Conservation (phyloP, 1,140 invertebrate species). For the Trigoniulus corallinus region DNA sequence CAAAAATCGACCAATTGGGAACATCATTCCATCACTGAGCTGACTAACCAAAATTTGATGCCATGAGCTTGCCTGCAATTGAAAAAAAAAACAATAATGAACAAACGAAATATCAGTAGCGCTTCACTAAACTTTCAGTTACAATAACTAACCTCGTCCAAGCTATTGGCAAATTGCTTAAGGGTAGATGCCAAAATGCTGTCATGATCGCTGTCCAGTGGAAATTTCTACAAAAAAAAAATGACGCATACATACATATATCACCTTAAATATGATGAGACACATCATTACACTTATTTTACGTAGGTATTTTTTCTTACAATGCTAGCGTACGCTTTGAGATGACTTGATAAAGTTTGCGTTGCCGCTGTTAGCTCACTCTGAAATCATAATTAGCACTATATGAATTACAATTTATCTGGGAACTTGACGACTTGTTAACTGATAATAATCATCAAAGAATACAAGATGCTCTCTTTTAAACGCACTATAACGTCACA, state of each 20-base stretch:
- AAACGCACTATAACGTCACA: neutral
- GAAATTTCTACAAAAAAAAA: conserved; percentile 23
- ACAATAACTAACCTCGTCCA: conserved; percentile 25
- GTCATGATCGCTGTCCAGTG: conserved; percentile 26
- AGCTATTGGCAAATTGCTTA: conserved; percentile 26
- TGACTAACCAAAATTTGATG: conserved; percentile 31
- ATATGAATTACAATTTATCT: neutral
- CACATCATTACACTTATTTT: conserved; percentile 1
- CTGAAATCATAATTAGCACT: conserved; percentile 15
- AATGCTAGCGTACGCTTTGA: conserved; percentile 28
- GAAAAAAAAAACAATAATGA: conserved; percentile 1
- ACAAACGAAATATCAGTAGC: neutral
- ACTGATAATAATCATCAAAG: too few species aligned
- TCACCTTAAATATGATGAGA: neutral
- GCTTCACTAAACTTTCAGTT: neutral
- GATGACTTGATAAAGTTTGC: conserved; percentile 25
- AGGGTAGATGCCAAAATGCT: conserved; percentile 28
- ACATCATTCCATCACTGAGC: conserved; percentile 31
- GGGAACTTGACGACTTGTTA: too few species aligned
- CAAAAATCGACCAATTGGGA: conserved; percentile 28
- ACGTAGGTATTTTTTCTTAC: conserved; percentile 15
- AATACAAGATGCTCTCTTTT: too few species aligned
- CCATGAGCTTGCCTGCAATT: conserved; percentile 29
- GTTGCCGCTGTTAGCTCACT: conserved; percentile 30
- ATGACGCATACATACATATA: neutral